phyloP scores from a whole-genome alignment of 2,113 vertebrate species.

The Oryzias woworae region DNA sequence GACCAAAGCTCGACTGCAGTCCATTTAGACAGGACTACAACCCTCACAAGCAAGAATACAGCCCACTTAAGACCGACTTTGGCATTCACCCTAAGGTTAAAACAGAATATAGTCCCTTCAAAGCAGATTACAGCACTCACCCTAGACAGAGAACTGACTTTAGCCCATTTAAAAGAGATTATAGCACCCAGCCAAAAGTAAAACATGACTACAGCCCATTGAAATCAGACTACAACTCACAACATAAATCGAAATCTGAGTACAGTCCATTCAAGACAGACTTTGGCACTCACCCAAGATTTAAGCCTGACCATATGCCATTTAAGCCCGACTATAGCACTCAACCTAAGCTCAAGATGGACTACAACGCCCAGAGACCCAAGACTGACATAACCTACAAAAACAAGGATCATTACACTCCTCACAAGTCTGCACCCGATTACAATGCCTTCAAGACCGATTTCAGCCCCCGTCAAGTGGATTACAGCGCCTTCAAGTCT shows the following conservation, averaged over 20 bases:
- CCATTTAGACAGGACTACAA: constrained; percentile 68
- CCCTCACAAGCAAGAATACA: constrained; percentile 71
- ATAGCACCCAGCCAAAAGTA: constrained; percentile 70
- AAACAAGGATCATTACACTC: constrained; percentile 65
- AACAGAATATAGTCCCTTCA: constrained; percentile 75
- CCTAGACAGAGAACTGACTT: constrained; percentile 72
- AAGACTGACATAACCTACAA: constrained; percentile 69
- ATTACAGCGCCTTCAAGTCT: constrained; percentile 74
- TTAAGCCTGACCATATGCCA: constrained; percentile 71
- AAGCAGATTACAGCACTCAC: constrained; percentile 74
- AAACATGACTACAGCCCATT: constrained; percentile 77
- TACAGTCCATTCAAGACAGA: constrained; percentile 74
- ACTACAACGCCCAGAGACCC: constrained; percentile 69
- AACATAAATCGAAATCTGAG: constrained; percentile 67
- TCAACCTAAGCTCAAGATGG: constrained; percentile 73
- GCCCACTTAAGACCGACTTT: constrained; percentile 72
- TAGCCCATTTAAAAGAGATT: constrained; percentile 74
- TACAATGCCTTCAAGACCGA: constrained; percentile 74
- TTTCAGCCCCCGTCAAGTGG: constrained; percentile 71
- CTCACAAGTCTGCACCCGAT: constrained; percentile 61
- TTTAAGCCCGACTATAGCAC: constrained; percentile 72
- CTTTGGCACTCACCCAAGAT: constrained; percentile 69
- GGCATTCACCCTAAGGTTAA: constrained; percentile 73
- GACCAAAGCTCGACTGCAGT: constrained; percentile 73
- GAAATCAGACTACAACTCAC: constrained; percentile 70